Evolutionary conservation across 1,140 invertebrate genomes (phyloP).

Genomic region (Plodia interpunctella): DNA sequence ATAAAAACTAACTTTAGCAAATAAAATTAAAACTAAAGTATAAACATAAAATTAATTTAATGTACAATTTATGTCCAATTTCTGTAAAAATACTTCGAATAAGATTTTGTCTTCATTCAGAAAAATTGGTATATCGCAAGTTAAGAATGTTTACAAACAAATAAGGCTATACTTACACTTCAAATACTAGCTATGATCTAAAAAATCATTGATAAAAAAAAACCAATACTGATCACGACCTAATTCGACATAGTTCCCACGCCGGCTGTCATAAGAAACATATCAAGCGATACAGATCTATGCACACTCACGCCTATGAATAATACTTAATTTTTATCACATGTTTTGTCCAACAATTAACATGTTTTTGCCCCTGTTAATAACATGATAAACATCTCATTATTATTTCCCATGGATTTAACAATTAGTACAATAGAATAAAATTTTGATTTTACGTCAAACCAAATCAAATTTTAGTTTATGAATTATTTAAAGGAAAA

Average conservation of each 20-base stretch:
- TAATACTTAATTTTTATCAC: background rate
- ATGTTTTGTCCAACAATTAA: conserved; percentile 2
- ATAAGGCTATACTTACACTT: no score
- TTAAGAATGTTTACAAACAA: background rate
- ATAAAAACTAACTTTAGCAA: no score
- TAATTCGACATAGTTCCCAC: background rate
- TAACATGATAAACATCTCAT: background rate
- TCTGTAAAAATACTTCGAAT: no score
- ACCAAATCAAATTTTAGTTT: background rate
- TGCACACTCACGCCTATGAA: background rate
- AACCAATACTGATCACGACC: background rate
- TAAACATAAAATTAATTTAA: no score
- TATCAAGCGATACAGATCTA: background rate
- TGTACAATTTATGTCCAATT: no score
- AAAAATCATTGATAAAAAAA: background rate
- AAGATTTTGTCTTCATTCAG: no score
- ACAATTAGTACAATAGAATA: background rate
- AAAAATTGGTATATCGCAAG: no score
- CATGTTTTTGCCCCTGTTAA: conserved; percentile 2
- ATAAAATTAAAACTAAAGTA: no score
- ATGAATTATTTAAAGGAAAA: background rate
- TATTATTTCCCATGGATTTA: background rate
- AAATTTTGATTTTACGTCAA: background rate
- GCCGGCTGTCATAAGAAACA: background rate
- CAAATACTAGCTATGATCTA: background rate